phyloP scores from a whole-genome alignment of 2,888 invertebrate genomes.

The Ophion slaviceki region DNA sequence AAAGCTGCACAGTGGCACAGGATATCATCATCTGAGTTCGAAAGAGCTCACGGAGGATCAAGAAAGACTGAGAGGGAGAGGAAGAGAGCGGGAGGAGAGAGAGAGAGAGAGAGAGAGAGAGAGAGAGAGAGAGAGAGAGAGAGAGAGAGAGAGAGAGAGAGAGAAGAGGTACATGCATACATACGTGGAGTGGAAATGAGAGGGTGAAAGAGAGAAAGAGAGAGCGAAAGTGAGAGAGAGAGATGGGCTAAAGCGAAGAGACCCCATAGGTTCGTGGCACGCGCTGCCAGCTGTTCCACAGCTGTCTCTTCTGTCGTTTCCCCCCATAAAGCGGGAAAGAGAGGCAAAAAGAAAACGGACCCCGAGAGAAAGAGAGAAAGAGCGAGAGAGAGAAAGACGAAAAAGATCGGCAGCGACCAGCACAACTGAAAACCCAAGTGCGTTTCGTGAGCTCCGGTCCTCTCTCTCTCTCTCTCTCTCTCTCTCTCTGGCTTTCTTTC shows the following conservation, averaged over 20 bases:
- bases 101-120: constrained; percentile 10
- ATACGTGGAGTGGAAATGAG: background rate
- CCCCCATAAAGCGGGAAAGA: constrained; percentile 39
- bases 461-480: background rate
- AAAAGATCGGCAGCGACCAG: constrained; percentile 38
- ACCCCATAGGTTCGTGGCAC: constrained; percentile 83
- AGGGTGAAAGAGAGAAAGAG: background rate
- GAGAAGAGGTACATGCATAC: constrained; percentile 36
- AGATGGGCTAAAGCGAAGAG: constrained; percentile 70
- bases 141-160: constrained; percentile 10
- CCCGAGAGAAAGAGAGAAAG: background rate
- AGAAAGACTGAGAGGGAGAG: background rate
- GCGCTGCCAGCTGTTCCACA: constrained; percentile 84
- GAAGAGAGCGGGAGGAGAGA: background rate
- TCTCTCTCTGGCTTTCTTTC: background rate
- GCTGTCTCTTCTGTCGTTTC: constrained; percentile 78
- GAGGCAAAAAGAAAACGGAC: background rate
- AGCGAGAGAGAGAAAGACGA: constrained; percentile 36
- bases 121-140: constrained; percentile 42
- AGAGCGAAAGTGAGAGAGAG: constrained; percentile 37
- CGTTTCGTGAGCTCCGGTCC: constrained; percentile 25
- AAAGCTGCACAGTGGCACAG: constrained; percentile 63
- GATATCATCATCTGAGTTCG: constrained; percentile 75
- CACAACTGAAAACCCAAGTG: constrained; percentile 33
- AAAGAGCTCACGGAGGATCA: constrained; percentile 56